Evolutionary conservation across 2,888 invertebrate species (phyloP).

Genomic region (Spisula solida): DNA sequence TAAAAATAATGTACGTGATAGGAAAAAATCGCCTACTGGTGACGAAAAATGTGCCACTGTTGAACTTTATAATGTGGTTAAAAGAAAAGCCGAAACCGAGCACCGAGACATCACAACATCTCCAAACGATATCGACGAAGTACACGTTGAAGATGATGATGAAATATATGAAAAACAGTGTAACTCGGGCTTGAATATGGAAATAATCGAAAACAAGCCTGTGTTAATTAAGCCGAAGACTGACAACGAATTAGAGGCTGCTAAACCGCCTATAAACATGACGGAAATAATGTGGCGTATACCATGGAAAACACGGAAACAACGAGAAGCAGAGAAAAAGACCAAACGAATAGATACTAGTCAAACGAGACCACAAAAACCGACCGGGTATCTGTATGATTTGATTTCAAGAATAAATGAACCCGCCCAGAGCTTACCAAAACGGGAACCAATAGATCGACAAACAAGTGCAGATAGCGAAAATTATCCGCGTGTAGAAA

Average conservation of each 20-base stretch:
- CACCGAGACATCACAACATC: not conserved
- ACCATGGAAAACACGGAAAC: conserved; percentile 31
- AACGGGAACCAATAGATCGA: not conserved
- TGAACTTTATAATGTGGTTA: not conserved
- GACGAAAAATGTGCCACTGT: not conserved
- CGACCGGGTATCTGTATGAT: conserved; percentile 25
- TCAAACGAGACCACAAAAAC: not conserved
- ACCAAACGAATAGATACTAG: not conserved
- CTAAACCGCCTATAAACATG: not conserved
- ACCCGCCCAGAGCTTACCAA: not conserved
- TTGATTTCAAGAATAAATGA: conserved; percentile 29
- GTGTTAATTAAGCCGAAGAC: not conserved
- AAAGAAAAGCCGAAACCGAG: not conserved
- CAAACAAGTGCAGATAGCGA: not conserved
- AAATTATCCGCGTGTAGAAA: not conserved
- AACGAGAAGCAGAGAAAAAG: not conserved
- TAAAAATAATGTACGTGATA: not conserved
- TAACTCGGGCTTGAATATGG: not conserved
- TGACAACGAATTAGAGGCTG: not conserved
- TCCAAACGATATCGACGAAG: not conserved
- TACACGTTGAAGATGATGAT: not conserved
- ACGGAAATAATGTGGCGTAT: conserved; percentile 17
- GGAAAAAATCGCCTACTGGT: not conserved
- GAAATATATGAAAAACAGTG: not conserved
- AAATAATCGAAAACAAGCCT: not conserved